Base-by-base conservation (phyloP, 2,888 invertebrate genomes). In the Formica aserva region DNA sequence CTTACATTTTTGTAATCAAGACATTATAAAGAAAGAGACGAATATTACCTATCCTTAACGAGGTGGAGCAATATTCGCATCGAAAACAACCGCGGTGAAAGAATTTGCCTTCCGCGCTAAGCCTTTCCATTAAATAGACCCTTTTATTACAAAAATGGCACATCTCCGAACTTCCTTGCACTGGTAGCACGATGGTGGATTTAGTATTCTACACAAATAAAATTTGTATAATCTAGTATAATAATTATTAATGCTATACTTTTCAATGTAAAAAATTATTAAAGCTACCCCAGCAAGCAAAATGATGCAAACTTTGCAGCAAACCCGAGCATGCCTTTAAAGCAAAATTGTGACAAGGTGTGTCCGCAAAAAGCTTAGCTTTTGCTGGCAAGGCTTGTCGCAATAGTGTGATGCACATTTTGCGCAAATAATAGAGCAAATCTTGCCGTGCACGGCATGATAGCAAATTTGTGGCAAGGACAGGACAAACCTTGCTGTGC, bases 21-120 rank as follows among this genome's bases (percentile, higher is more conserved):
- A 9, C 3, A 26, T 55, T 48, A 48, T 55, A 35, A 4, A n/a
- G 3, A 41, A 29, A 18, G 13, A 67, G 15, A 26, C 13, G 55
- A 82, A 63, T 38, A 52, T 89, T 94, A 95, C 98, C 98, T 66
- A 98, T 96, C 67, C 98, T 96, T 66, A 99, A 96, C 85, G 97
- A 97, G 5, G 97, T 97, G 92, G 97, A 97, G 95, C 99, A 99
- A 94, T 98, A 98, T 94, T 98, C 98, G 95, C 99, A 99, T 86
- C 98, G 97, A 95, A 99, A 98, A 95, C 99, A 99, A 65, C 97
- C 97, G 83, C 98, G 97, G 95, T 99, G 99, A 94, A 99, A 97
- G 93, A 98, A 98, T 92, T 98, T 96, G 22, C 98, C 98, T 95
- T 98, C 98, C 3, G 98, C 98, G 66, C 97, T 97, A 87, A 98